Base-by-base conservation (phyloP, 2,888 invertebrate species). In the Xylota sylvarum region DNA sequence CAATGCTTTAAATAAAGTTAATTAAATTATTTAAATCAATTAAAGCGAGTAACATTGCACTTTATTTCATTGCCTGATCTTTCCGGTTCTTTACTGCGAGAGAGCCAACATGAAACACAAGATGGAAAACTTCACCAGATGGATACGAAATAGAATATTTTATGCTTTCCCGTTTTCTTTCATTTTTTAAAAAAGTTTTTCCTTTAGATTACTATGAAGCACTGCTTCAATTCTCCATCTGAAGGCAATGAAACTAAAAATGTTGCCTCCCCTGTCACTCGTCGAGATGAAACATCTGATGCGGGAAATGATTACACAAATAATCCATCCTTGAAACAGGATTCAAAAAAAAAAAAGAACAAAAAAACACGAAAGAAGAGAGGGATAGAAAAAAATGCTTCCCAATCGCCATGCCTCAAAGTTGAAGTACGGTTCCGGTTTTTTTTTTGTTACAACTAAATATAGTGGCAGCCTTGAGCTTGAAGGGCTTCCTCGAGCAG, bases 281-380 rank as follows among this genome's bases (percentile, higher is more conserved):
- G 19, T 32, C 27, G 27, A 35, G 48, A 40, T 74, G 69, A 69
- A 73, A 40, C 46, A 43, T 55, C 55, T 35, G 46, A 60, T 73
- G 78, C 55, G 27, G 37, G 23, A 55, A 72, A 70, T 65, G 56
- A 70, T 76, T 70, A 70, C 56, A 69, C 62, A 64, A 79, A 74
- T 74, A 69, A 72, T 74, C 69, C 30, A 79, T 74, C 79, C 74
- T 79, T 79, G 74, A 62, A 79, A 52, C 14, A 48, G 55, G 62
- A 62, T 52, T 14, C 17, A 46, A 58, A 50, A 46, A n/a, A 35
- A 10, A 60, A n/a, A 37, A 60, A 32, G 23, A 67, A 37, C 23
- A 14, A 12, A 14, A 12, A 37, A 5, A 35, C 9, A 2, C 9
- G 43, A n/a, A n/a, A n/a, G n/a, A n/a, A n/a, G 23, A 23, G 23